Conservation (phyloP, 1,140 invertebrate species). For the Eurosta solidaginis region DNA sequence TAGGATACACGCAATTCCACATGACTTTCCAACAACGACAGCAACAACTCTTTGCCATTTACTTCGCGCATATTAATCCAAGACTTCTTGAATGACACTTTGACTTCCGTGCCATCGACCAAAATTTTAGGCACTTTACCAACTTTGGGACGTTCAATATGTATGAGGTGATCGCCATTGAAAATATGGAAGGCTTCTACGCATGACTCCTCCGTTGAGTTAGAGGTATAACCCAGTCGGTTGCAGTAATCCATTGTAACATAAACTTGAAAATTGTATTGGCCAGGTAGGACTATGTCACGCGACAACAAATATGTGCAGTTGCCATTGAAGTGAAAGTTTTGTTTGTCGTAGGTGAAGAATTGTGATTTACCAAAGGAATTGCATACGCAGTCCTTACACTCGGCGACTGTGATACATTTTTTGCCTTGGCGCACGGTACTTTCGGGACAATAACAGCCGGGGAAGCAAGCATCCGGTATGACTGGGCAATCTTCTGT, state of each 20-base stretch:
- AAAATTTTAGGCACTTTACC: conserved; percentile 39
- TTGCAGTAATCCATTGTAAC: conserved; percentile 54
- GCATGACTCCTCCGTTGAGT: conserved; percentile 43
- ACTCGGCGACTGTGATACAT: conserved; percentile 73
- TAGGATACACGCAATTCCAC: conserved; percentile 62
- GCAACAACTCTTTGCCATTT: conserved; percentile 61
- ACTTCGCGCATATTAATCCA: conserved; percentile 62
- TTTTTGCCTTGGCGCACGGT: conserved; percentile 70
- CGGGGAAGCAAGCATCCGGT: conserved; percentile 73
- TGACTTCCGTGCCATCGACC: conserved; percentile 58
- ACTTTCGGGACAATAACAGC: conserved; percentile 83
- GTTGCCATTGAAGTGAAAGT: conserved; percentile 74
- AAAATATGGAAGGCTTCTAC: conserved; percentile 63
- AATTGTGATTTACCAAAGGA: conserved; percentile 73
- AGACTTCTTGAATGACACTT: conserved; percentile 62
- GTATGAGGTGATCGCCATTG: conserved; percentile 67
- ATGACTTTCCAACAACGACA: conserved; percentile 61
- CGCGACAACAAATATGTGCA: conserved; percentile 79
- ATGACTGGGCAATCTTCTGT: conserved; percentile 67
- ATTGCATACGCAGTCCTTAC: conserved; percentile 77
- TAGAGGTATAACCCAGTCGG: conserved; percentile 40
- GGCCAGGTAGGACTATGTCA: conserved; percentile 65
- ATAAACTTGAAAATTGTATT: conserved; percentile 66
- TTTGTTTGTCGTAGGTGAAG: conserved; percentile 73
- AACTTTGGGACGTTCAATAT: conserved; percentile 60